phyloP scores from a whole-genome alignment of 2,797 vertebrate genomes.

The Chiloscyllium punctatum region DNA sequence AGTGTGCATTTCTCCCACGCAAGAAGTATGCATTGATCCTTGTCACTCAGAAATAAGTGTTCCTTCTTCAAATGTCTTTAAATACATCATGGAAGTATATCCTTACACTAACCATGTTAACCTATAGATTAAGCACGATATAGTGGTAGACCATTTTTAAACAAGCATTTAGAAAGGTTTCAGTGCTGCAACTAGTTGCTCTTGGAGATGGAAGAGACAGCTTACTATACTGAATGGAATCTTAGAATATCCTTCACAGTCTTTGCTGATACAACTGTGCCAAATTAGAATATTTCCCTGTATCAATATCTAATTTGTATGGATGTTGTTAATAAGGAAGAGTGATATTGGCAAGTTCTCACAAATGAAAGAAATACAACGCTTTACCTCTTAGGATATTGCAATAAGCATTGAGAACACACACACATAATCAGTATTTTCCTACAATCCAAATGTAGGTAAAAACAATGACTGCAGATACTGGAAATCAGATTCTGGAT shows the following conservation, averaged over 20 bases:
- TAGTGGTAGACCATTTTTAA: neutral
- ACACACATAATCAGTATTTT: neutral
- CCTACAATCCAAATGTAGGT: neutral
- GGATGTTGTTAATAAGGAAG: neutral
- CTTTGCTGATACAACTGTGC: neutral
- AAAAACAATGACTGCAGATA: too few species aligned
- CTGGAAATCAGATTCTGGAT: too few species aligned
- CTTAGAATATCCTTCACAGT: neutral
- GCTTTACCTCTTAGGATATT: neutral
- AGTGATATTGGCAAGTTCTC: neutral
- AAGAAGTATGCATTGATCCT: neutral
- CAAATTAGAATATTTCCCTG: neutral
- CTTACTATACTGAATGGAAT: neutral
- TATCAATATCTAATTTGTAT: neutral
- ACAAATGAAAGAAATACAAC: neutral
- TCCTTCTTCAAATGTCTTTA: neutral
- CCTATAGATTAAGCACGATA: neutral
- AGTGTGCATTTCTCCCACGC: neutral
- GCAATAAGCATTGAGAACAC: neutral
- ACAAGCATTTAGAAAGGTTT: neutral
- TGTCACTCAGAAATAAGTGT: neutral
- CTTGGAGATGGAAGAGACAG: neutral
- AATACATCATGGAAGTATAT: neutral
- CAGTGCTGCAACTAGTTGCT: neutral
- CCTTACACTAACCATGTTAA: neutral